phyloP scores from a whole-genome alignment of 2,888 invertebrate species.

The Philaethria dido region DNA sequence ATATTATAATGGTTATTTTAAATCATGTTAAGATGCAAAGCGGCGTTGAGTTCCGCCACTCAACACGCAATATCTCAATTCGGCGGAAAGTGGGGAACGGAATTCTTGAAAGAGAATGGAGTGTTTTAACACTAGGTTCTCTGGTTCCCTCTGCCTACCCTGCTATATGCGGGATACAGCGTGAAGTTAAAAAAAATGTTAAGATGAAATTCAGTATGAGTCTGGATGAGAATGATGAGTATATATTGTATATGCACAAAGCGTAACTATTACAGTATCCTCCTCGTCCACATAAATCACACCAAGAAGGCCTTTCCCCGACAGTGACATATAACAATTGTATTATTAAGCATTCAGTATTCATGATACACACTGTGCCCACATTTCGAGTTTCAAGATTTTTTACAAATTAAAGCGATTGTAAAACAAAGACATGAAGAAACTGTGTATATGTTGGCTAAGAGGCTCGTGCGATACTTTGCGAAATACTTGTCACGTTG shows the following conservation, averaged over 20 bases:
- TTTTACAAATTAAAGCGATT: slow-evolving; percentile 38
- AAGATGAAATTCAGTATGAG: too few species aligned
- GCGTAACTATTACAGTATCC: slow-evolving; percentile 21
- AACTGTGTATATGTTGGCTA: slow-evolving; percentile 63
- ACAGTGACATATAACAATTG: slow-evolving; percentile 30
- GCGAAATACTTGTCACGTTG: slow-evolving; percentile 74
- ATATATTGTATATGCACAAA: slow-evolving; percentile 17
- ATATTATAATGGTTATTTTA: too few species aligned
- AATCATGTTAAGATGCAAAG: too few species aligned
- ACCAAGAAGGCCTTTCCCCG: slow-evolving; percentile 27
- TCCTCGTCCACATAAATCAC: slow-evolving; percentile 20
- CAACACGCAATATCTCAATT: too few species aligned
- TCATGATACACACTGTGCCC: slow-evolving; percentile 18
- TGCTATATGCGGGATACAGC: too few species aligned
- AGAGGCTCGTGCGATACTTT: slow-evolving; percentile 66
- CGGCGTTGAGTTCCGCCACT: too few species aligned
- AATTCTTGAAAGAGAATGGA: too few species aligned
- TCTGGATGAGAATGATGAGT: too few species aligned
- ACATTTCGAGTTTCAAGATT: slow-evolving; percentile 36
- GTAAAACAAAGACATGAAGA: slow-evolving; percentile 61
- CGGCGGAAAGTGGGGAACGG: too few species aligned
- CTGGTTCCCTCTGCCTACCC: too few species aligned
- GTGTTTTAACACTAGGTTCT: too few species aligned
- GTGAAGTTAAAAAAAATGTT: too few species aligned
- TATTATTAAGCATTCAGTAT: slow-evolving; percentile 30